Conservation (phyloP, 1,140 invertebrate genomes). For the Pteromalus puparum region DNA sequence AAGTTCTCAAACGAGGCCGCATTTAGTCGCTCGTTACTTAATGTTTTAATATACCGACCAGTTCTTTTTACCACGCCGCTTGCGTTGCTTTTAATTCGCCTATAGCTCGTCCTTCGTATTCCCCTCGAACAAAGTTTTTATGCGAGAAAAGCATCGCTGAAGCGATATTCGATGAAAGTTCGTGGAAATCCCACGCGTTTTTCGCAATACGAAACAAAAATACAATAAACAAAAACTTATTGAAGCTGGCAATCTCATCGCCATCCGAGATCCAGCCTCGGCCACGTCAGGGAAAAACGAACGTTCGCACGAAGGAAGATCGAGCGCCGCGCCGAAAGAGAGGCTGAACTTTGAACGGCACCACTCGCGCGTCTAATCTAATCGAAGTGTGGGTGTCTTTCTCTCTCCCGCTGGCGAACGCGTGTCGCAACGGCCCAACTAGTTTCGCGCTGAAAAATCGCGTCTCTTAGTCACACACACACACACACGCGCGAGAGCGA, state of each 20-base stretch:
- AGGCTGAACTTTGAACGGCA: conserved; percentile 44
- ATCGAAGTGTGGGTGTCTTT: conserved; percentile 68
- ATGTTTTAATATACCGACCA: too few species aligned
- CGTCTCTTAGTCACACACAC: conserved; percentile 68
- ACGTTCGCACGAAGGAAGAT: background rate
- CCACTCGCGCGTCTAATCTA: conserved; percentile 54
- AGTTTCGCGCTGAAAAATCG: conserved; percentile 69
- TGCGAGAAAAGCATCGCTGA: too few species aligned
- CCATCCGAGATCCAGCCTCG: background rate
- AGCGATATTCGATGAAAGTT: background rate
- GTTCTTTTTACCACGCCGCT: too few species aligned
- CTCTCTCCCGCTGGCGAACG: background rate
- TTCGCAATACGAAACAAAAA: background rate
- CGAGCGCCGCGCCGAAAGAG: conserved; percentile 33
- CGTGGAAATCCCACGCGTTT: background rate
- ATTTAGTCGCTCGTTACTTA: too few species aligned
- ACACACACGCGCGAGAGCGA: conserved; percentile 57
- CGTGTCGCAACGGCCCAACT: conserved; percentile 67
- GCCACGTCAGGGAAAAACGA: background rate
- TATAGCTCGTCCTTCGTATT: too few species aligned
- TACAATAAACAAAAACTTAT: background rate
- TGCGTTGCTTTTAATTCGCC: too few species aligned
- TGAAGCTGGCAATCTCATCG: background rate
- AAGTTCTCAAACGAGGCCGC: too few species aligned
- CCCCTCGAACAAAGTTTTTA: too few species aligned